A percentile compares a stretch with the other conserved stretches of the same genome.
These are phyloP conservation scores for Acanthosepion pharaonis DNA, from an alignment of 2,888 invertebrate species.

Conservation along the genomic window DNA sequence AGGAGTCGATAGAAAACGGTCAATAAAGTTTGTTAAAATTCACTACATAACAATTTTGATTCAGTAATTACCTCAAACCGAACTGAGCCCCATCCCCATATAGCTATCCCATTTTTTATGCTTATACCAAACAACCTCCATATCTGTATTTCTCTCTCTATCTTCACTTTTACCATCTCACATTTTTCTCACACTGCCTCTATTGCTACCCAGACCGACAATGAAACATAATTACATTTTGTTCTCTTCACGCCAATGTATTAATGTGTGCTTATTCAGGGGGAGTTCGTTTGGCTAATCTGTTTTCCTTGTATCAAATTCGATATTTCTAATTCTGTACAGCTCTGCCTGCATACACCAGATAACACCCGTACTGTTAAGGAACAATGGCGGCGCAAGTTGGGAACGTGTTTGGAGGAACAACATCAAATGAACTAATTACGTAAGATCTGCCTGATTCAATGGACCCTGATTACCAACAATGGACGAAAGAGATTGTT, in stretches of 20 bases:
- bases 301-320: conserved; percentile 10
- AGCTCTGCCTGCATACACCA: neutral
- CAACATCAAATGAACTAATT: conserved; percentile 33
- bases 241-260: neutral
- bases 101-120: too few relatives aligned
- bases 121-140: too few relatives aligned
- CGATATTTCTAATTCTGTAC: neutral
- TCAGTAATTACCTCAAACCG: too few relatives aligned
- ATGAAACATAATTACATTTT: conserved; percentile 21
- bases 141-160: neutral
- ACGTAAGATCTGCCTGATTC: conserved; percentile 33
- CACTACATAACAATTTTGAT: too few relatives aligned
- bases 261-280: neutral
- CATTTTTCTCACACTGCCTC: neutral
- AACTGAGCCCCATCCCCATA: too few relatives aligned
- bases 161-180: neutral
- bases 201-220: neutral
- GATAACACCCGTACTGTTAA: neutral
- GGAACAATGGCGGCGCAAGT: neutral
- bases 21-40: too few relatives aligned
- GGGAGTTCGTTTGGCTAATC: conserved; percentile 3
- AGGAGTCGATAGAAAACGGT: too few relatives aligned
- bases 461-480: conserved; percentile 9
- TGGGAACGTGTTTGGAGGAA: neutral
- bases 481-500: neutral